These are phyloP conservation scores for Garrulus glandarius DNA, from an alignment of 2,797 vertebrate genomes.

Conservation along the genomic window DNA sequence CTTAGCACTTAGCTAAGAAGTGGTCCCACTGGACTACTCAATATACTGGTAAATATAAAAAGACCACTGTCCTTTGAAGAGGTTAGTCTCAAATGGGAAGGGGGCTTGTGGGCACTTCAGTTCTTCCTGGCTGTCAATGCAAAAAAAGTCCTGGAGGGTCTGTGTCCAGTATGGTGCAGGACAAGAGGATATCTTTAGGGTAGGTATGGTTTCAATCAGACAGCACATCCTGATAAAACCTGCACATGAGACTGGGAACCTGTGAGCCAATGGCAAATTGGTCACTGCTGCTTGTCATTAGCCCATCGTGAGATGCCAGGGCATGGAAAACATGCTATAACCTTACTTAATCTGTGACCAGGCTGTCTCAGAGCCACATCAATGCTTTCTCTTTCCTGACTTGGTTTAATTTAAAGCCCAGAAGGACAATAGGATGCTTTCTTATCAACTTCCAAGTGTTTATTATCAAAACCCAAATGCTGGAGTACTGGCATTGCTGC, in stretches of 20 bases:
- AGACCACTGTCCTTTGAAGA: not conserved
- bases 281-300: not conserved
- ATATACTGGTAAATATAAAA: not conserved
- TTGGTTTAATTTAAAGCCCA: not conserved
- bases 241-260: accelerated
- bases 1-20: not conserved
- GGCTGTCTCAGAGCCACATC: not conserved
- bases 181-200: not conserved
- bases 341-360: not conserved
- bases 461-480: not conserved
- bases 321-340: not conserved
- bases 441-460: not conserved
- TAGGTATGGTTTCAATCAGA: not conserved
- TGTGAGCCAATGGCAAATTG: not conserved
- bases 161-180: not conserved
- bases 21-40: too few relatives aligned
- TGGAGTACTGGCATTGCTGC: not conserved
- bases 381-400: not conserved
- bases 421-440: not conserved
- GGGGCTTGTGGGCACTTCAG: not conserved
- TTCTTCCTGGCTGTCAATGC: not conserved
- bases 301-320: not conserved
- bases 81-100: not conserved
- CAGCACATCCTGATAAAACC: not conserved
- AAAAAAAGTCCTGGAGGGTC: not conserved